phyloP scores from a whole-genome alignment of 2,797 vertebrate genomes.

The Acanthurus lineatus region DNA sequence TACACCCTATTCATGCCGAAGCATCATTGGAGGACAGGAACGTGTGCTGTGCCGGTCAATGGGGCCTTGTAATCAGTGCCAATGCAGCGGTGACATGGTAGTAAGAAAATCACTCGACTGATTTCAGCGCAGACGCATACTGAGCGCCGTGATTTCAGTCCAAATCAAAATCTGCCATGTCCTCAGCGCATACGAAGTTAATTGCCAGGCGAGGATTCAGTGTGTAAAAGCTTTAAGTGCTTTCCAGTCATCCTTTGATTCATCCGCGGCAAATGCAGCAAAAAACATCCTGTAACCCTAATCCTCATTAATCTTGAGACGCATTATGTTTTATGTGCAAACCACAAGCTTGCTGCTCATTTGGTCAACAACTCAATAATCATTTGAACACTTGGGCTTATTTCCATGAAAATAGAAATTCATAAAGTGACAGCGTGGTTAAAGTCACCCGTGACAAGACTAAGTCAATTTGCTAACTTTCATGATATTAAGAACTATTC shows the following conservation, averaged over 20 bases:
- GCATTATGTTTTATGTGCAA: constrained; percentile 47
- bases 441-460: constrained; percentile 19
- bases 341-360: constrained; percentile 33
- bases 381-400: constrained; percentile 30
- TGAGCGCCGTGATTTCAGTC: constrained; percentile 35
- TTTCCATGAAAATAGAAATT: constrained; percentile 41
- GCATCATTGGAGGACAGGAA: constrained; percentile 67
- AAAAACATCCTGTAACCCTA: constrained; percentile 50
- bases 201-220: constrained; percentile 49
- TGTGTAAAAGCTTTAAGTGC: constrained; percentile 56
- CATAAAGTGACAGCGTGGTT: constrained; percentile 15
- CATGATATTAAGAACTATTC: constrained; percentile 48
- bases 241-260: constrained; percentile 62
- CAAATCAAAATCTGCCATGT: constrained; percentile 51
- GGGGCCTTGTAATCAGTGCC: constrained; percentile 89
- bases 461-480: constrained; percentile 36
- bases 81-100: constrained; percentile 79
- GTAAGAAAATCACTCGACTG: constrained; percentile 64
- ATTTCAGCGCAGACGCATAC: constrained; percentile 43
- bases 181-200: constrained; percentile 46
- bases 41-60: constrained; percentile 84
- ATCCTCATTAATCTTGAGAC: constrained; percentile 70
- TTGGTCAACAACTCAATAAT: constrained; percentile 35
- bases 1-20: constrained; percentile 84
- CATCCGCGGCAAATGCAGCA: constrained; percentile 39